Base-by-base conservation (phyloP, 2,888 invertebrate species). In the Nomada ferruginata region DNA sequence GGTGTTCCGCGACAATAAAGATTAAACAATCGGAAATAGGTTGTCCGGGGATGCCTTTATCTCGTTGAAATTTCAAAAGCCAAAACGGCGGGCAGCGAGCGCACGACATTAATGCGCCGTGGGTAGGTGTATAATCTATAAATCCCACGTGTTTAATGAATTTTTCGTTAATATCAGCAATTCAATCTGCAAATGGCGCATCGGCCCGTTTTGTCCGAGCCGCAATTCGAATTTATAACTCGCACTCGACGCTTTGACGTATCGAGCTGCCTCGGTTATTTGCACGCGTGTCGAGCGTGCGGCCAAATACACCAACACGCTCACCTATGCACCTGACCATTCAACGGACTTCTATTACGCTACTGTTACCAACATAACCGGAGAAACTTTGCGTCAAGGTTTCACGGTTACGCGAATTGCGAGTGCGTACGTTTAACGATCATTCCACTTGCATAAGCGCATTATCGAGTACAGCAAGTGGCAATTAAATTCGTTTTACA, bases 91-190 rank as follows among this genome's bases (percentile, higher is more conserved):
- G 52, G 50, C 69, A 29, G 11, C 63, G 59, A 36, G 44, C 26
- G 65, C 57, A 20, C 42, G 78, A 68, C 80, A 83, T 87, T 86
- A 83, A 81, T 83, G 77, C 80, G 44, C 50, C 61, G 36, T 68
- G 65, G 75, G 66, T 68, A 68, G 76, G 64, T 81, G 76, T 80
- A 88, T 88, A 85, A 88, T 88, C 85, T 88, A 88, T 88, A 88
- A 88, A 88, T 86, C 85, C 76, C 77, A 69, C 76, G 84, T 83
- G 83, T 89, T 90, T 89, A 89, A 90, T 91, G 87, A 89, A 90
- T 90, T 91, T 91, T 90, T 87, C 85, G 87, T 84, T 83, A 86
- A 91, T 87, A 90, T 90, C 88, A 74, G 80, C 89, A 74, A 87
- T 91, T 89, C 87, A 87, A 90, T 90, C 85, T 90, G 79, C 84